These are phyloP conservation scores for Electrona antarctica DNA, from an alignment of 2,113 vertebrate species.

Conservation along the genomic window DNA sequence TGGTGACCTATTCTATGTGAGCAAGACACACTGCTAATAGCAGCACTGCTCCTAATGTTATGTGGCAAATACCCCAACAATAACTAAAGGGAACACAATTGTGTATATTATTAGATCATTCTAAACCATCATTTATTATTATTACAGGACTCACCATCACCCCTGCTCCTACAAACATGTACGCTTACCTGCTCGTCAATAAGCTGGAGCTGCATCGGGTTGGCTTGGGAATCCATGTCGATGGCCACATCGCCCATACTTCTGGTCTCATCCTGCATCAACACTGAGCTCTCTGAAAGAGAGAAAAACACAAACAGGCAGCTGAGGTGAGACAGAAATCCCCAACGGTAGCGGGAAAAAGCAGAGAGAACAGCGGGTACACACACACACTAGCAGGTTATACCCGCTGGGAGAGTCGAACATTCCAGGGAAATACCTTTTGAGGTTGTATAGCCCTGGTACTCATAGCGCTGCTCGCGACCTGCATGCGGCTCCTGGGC, in stretches of 20 bases:
- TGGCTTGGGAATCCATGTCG: conserved; percentile 86
- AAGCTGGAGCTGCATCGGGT: conserved; percentile 88
- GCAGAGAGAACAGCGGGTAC: conserved; percentile 64
- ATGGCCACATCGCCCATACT: conserved; percentile 86
- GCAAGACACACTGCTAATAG: too few species aligned
- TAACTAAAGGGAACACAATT: neutral
- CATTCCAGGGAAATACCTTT: conserved; percentile 76
- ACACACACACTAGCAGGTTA: conserved; percentile 57
- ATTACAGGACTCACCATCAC: neutral
- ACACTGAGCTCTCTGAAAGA: conserved; percentile 80
- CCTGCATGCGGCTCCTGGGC: conserved; percentile 79
- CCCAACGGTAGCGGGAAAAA: conserved; percentile 44
- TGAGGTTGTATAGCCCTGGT: conserved; percentile 78
- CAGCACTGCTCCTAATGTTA: too few species aligned
- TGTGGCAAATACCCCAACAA: too few species aligned
- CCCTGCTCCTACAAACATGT: too few species aligned
- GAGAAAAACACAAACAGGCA: conserved; percentile 29
- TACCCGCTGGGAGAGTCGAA: conserved; percentile 64
- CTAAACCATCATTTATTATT: too few species aligned
- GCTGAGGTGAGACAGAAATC: conserved; percentile 18
- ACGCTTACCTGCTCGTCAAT: conserved; percentile 88
- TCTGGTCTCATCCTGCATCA: conserved; percentile 87
- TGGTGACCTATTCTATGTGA: too few species aligned
- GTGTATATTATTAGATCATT: neutral
- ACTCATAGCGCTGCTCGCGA: conserved; percentile 73